Conservation (phyloP, 2,888 invertebrate species). For the Capitulum mitella region DNA sequence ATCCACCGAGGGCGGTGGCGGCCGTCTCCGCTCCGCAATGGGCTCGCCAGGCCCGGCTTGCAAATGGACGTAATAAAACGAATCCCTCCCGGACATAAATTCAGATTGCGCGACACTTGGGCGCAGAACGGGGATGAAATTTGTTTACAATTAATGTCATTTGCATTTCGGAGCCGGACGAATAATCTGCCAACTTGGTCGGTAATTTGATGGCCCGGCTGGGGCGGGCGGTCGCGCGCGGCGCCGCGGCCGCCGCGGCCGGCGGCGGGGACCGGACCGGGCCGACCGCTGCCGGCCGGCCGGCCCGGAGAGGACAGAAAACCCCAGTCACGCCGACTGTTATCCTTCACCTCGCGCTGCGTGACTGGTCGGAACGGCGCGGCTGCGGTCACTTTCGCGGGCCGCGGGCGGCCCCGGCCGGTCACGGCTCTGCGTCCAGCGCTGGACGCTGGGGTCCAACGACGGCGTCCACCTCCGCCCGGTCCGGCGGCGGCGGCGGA, state of each 20-base stretch:
- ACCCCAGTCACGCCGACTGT: background rate
- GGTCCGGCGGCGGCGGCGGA: no score
- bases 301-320: background rate
- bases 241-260: background rate
- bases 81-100: conserved; percentile 20
- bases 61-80: conserved; percentile 2
- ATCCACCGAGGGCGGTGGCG: background rate
- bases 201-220: background rate
- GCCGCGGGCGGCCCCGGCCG: no score
- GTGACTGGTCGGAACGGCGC: background rate
- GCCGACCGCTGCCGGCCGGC: background rate
- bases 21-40: background rate
- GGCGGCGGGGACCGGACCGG: background rate
- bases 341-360: background rate
- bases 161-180: conserved; percentile 7
- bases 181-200: conserved; percentile 6
- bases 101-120: conserved; percentile 8
- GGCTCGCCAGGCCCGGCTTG: background rate
- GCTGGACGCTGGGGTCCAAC: no score
- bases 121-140: conserved; percentile 14
- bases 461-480: no score
- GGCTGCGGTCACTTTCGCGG: background rate
- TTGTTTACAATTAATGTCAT: conserved; percentile 24
- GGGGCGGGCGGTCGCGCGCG: background rate
- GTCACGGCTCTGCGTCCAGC: no score